Base-by-base conservation (phyloP, 2,113 vertebrate species). In the Natator depressus region DNA sequence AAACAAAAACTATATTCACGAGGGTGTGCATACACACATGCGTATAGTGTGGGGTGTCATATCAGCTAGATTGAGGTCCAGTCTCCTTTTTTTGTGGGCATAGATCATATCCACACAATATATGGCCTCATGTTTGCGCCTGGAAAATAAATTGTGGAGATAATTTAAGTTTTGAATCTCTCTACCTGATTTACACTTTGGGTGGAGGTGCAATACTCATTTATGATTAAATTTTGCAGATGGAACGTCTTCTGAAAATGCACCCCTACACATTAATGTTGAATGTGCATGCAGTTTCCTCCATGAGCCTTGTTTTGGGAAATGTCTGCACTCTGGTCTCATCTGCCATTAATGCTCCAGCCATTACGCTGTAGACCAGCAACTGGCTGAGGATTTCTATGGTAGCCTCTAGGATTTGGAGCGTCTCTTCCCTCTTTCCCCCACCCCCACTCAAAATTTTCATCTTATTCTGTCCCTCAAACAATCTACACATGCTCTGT, bases 1-100 rank as follows among this genome's bases (percentile, higher is more conserved):
- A 91, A 54, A 29, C 42, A 90, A 84, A 80, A 46, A 90, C 57
- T 86, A 13, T 87, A 91, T 95, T 96, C 96, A 75, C 79, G 93
- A 92, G 89, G 94, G 92, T 96, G 81, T 19, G 55, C 87, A 90
- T 59, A 75, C 62, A 65, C 92, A 79, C 79, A 84, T 22, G 82
- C 90, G 50, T 75, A 87, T 92, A 80, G n/a, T 87, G 49, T 42
- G 65, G 80, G 85, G 90, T 94, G 84, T 89, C 85, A 80, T 19
- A 80, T 88, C 79, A 62, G 22, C 54, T 96, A 93, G 95, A 88
- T 29, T 6, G 47, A 78, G 83, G 93, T 93, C 93, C 96, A 81
- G 72, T 91, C 65, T 91, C 84, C 51, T 42, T 95, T 90, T 95
- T 94, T 1, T 22, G 17, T 10, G 65, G 65, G 2, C n/a, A 38